Conservation (phyloP, 2,113 vertebrate species). For the Ancistrus triradiatus region DNA sequence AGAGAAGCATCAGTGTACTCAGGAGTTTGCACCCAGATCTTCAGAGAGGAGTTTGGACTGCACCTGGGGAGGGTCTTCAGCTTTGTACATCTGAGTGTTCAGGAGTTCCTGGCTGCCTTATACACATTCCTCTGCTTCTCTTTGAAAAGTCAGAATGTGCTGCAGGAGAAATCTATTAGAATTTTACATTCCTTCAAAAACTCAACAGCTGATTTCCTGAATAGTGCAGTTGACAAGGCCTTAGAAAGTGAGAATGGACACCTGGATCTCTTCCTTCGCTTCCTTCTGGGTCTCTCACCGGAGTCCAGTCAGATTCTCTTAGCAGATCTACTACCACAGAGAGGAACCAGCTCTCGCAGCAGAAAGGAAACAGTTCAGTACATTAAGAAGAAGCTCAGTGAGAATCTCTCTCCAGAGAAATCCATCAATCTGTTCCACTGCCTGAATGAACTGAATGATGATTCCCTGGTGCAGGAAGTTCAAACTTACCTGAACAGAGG, state of each 20-base stretch:
- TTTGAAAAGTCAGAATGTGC: not conserved
- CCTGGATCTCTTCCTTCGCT: constrained; percentile 17
- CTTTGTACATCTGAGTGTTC: constrained; percentile 32
- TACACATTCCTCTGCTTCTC: not conserved
- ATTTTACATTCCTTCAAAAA: not conserved
- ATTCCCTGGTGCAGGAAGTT: constrained; percentile 26
- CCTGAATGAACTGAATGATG: constrained; percentile 27
- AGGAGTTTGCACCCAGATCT: constrained; percentile 22
- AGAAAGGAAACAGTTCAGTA: not conserved
- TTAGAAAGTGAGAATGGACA: constrained; percentile 27
- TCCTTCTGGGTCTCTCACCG: constrained; percentile 27
- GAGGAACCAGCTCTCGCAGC: not conserved
- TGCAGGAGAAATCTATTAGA: too few relatives aligned
- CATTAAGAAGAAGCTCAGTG: constrained; percentile 22
- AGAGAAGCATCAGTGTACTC: constrained; percentile 8
- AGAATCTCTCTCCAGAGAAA: constrained; percentile 21
- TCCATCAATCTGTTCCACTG: constrained; percentile 39
- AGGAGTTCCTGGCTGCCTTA: constrained; percentile 30
- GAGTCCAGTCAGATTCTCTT: constrained; percentile 24
- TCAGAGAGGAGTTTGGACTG: constrained; percentile 15
- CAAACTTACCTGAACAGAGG: constrained; percentile 6
- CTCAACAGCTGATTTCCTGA: not conserved
- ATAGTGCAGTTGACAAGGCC: constrained; percentile 24
- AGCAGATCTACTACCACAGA: not conserved
- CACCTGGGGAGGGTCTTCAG: constrained; percentile 19